Base-by-base conservation (phyloP, 2,888 invertebrate genomes). In the Rhamphomyia laevipes region DNA sequence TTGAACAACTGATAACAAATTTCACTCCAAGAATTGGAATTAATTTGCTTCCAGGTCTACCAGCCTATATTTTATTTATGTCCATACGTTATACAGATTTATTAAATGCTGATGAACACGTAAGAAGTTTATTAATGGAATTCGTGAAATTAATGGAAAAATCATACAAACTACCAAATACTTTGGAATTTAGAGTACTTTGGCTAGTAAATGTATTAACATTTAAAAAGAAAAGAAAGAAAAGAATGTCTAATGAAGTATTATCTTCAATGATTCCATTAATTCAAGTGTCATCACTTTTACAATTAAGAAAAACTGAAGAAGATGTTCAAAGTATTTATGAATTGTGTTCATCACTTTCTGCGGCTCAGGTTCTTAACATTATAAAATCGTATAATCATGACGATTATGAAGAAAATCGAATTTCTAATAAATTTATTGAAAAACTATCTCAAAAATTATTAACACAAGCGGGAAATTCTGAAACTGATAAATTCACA, bases 21-120 rank as follows among this genome's bases (percentile, higher is more conserved):
- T 65, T 89, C 49, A 84, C 82, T 55, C 84, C 88, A 1, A 74
- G 81, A 53, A 75, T 81, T 1, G 87, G 88, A 0, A 77, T 86
- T 11, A 81, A 81, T 0, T 70, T 91, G 0, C 73, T 91, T 1
- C 95, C 96, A 0, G 92, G 93, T 0, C 76, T 97, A 41, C 96
- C 97, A 0, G 90, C 97, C 0, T 97, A 95, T 71, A 86, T 97
- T 37, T 70, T 96, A 1, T 94, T 97, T 70, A 96, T 97, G 93
- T 93, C 93, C 71, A 86, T 97, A 51, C 79, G 96, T 5, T 93
- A 94, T 68, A 92, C 91, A 31, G 97, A 99, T 73, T 85, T 89
- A 62, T 82, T 89, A 45, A 93, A 95, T 66, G 94, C 96, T 62
- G 97, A 97, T 60, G 86, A 89, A 43, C 90, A 90, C 73, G 91